Evolutionary conservation across 2,888 invertebrate species (phyloP), one percentile per base, ranked within the genome.

Genomic region (Meghimatium bilineatum): DNA sequence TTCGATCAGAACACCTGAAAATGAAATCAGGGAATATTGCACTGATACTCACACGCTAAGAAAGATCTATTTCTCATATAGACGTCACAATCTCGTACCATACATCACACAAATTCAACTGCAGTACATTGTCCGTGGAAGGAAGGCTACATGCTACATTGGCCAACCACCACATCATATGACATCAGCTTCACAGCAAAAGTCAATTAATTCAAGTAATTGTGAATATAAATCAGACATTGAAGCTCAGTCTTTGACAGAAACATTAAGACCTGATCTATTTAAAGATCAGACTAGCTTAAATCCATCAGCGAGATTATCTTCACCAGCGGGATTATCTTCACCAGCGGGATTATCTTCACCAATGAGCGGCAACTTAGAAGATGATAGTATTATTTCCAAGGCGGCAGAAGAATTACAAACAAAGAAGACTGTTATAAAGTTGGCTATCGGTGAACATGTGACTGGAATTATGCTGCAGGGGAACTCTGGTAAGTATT

Each of bases 401-500:
- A 1, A 56, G 56, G 20, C 36, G 32, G 60, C 36, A 38, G 71
- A 26, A 20, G 60, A 63, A 63, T 63, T 23, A n/a, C 26, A 72
- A 14, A 0, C 23, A 12, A 82, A 82, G 71, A 82, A 32, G 66
- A 49, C 74, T 38, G 66, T 66, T 23, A 34, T 75, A 20, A 38
- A 69, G 36, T 63, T 82, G 29, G 56, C 14, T 44, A 23, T 36
- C 3, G 82, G 82, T 23, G 82, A 82, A 52, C 82, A 82, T 32
- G 49, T 82, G 29, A 82, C 75, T 0, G 74, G 75, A 10, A 36
- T 82, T 32, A n/a, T 63, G 36, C 29, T 82, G 20, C 75, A 66
- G 34, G 82, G 82, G 32, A n/a, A 74, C 29, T 56, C 63, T n/a
- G 75, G 82, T 82, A 34, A 75, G 82, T 74, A 26, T 32, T 72